phyloP scores from a whole-genome alignment of 2,888 invertebrate genomes.

The Macaria liturata region DNA sequence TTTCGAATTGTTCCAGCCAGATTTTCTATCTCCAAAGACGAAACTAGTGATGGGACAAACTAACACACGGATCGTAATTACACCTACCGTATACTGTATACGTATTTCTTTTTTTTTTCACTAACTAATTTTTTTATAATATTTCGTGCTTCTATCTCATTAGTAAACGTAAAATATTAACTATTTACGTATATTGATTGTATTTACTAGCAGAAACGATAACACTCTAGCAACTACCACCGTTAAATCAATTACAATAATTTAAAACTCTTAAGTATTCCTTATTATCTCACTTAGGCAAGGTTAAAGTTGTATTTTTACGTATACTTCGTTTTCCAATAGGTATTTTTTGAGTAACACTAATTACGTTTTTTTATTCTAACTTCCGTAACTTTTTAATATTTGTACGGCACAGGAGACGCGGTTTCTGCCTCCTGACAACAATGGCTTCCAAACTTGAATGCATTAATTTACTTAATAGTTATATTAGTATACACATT shows the following conservation, averaged over 20 bases:
- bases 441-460: constrained; percentile 48
- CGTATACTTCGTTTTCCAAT: constrained; percentile 83
- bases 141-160: constrained; percentile 57
- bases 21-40: too few species aligned
- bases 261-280: constrained; percentile 78
- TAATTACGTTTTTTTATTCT: constrained; percentile 65
- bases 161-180: constrained; percentile 59
- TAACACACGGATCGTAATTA: constrained; percentile 58
- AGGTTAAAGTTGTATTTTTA: constrained; percentile 81
- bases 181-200: constrained; percentile 71
- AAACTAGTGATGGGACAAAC: constrained; percentile 40
- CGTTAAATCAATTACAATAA: constrained; percentile 79
- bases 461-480: constrained; percentile 66
- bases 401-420: constrained; percentile 39
- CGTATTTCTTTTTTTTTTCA: constrained; percentile 68
- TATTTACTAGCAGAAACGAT: constrained; percentile 76
- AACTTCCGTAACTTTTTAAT: constrained; percentile 72
- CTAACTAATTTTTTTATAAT: constrained; percentile 68
- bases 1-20: too few species aligned
- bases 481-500: constrained; percentile 80
- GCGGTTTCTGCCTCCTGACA: constrained; percentile 39
- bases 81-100: constrained; percentile 81
- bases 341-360: constrained; percentile 67
- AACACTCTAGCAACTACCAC: constrained; percentile 78
- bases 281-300: constrained; percentile 83